phyloP scores from a whole-genome alignment of 2,797 vertebrate genomes.

The Huso huso region DNA sequence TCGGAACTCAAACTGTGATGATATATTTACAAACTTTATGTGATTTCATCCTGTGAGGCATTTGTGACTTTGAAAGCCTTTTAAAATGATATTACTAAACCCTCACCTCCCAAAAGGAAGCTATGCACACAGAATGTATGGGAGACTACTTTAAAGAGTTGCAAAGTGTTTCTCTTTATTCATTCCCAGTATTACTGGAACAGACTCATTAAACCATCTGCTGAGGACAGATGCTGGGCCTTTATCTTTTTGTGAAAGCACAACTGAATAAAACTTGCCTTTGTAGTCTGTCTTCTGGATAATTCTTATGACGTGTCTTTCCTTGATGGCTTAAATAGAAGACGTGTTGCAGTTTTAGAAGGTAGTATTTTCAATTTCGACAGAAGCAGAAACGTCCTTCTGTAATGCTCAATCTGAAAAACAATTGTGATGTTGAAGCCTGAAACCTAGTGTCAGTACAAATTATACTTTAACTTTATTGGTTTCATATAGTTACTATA shows the following conservation, averaged over 20 bases:
- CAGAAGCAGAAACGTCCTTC: too few species aligned
- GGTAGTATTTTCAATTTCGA: too few species aligned
- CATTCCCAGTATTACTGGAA: slow-evolving; percentile 25
- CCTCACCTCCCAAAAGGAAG: not conserved
- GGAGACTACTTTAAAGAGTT: slow-evolving; percentile 4
- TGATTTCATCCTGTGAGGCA: not conserved
- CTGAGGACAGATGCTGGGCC: slow-evolving; percentile 53
- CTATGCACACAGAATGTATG: slow-evolving; percentile 4
- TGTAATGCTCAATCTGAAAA: too few species aligned
- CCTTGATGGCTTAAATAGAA: slow-evolving; percentile 49
- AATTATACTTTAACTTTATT: not conserved
- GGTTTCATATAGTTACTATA: not conserved
- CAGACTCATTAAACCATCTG: slow-evolving; percentile 52
- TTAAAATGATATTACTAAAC: not conserved
- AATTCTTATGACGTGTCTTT: slow-evolving; percentile 63
- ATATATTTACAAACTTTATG: not conserved
- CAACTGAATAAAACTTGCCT: slow-evolving; percentile 41
- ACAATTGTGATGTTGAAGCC: too few species aligned
- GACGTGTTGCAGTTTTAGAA: slow-evolving; percentile 57
- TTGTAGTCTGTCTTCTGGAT: slow-evolving; percentile 58
- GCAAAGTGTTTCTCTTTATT: slow-evolving; percentile 16
- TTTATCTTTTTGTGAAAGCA: slow-evolving; percentile 53
- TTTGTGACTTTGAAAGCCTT: not conserved
- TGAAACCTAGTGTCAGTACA: too few species aligned
- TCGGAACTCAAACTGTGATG: too few species aligned